phyloP scores from a whole-genome alignment of 1,140 invertebrate species.

The Prorops nasuta region DNA sequence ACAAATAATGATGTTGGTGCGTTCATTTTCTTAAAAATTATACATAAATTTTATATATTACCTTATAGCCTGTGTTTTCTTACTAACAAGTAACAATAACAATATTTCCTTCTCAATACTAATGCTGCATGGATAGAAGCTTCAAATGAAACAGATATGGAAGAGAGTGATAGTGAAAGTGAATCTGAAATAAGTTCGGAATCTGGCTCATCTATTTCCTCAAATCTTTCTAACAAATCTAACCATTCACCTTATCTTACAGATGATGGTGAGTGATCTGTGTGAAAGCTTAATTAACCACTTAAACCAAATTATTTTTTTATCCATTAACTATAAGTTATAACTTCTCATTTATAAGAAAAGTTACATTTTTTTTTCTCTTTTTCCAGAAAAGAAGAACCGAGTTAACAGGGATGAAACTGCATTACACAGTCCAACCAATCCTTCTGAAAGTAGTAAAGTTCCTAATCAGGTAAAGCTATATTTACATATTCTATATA shows the following conservation, averaged over 20 bases:
- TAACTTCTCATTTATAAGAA: not conserved
- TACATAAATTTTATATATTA: no score
- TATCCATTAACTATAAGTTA: not conserved
- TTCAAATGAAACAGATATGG: slow-evolving; percentile 53
- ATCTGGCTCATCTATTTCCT: slow-evolving; percentile 52
- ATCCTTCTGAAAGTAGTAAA: slow-evolving; percentile 53
- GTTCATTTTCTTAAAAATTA: slow-evolving; percentile 25
- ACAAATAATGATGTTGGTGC: slow-evolving; percentile 58
- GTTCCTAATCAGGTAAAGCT: slow-evolving; percentile 55
- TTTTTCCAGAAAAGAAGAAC: slow-evolving; percentile 66
- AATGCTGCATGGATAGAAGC: slow-evolving; percentile 57
- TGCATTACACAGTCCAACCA: slow-evolving; percentile 46
- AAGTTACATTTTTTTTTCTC: slow-evolving; percentile 12
- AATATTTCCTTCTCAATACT: slow-evolving; percentile 20
- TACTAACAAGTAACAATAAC: not conserved
- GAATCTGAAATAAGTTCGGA: slow-evolving; percentile 58
- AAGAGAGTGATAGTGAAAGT: slow-evolving; percentile 54
- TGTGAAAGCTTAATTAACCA: slow-evolving; percentile 4
- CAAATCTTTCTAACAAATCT: slow-evolving; percentile 53
- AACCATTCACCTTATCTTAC: slow-evolving; percentile 51
- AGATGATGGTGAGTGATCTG: slow-evolving; percentile 53
- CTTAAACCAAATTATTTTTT: not conserved
- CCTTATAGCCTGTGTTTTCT: no score
- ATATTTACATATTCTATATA: slow-evolving; percentile 5
- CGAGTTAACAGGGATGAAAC: slow-evolving; percentile 61